Evolutionary conservation across 1,140 invertebrate genomes (phyloP), one percentile per base, ranked within the genome.

Genomic region (Scaptomyza graminum): DNA sequence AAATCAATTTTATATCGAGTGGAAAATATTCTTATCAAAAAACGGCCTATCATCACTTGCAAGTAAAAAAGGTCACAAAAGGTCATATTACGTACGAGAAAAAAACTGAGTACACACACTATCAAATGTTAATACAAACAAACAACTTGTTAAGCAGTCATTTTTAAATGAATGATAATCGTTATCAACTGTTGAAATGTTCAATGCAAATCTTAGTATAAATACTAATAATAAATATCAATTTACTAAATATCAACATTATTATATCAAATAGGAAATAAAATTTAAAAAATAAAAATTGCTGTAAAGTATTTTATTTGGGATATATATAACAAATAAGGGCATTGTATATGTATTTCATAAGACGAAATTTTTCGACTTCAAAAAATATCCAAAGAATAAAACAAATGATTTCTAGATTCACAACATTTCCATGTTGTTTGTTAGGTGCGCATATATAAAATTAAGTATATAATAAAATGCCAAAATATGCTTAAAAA

Each of bases 121-220:
- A 31, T 47, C 5, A 55, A 18, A 62, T 60, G 69, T 83, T 78
- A 67, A 74, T 65, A 15, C 57, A 12, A 47, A 15, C 57, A 12
- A 47, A 52, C 28, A 60, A 60, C 28, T 63, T 65, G 59, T 60
- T 62, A 55, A 22, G 18, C 37, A 18, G 52, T 56, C 50, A 34
- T 31, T 39, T 62, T 67, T 52, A n/a, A 60, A 51, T 13, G 37
- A 25, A 60, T 46, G 18, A 66, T 22, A n/a, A 46, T 46, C 41
- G 50, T 61, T 67, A 39, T 55, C 34, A 37, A 25, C n/a, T 57
- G 68, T 65, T 71, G 47, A 65, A 65, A 50, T n/a, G n/a, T 28
- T 65, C n/a, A 34, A 16, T n/a, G 28, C 13, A 13, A 22, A 49
- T 49, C 51, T 56, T 56, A 34, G 22, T 66, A 47, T 31, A 50